These are phyloP conservation scores for Camelus bactrianus DNA, from an alignment of 2,113 vertebrate species.

Conservation along the genomic window DNA sequence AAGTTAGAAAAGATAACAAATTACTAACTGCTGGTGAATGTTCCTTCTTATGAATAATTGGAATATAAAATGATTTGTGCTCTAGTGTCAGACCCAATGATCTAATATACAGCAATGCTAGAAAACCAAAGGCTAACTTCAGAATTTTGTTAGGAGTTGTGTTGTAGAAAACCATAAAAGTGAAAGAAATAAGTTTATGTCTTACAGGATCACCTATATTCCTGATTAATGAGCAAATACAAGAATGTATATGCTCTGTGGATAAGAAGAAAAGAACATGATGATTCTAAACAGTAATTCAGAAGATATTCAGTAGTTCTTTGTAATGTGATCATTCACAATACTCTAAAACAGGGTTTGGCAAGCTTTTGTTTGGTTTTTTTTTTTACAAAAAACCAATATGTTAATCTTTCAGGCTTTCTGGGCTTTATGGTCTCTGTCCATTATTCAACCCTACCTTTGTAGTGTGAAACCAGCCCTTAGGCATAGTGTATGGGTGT, in stretches of 20 bases:
- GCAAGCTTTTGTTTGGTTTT: background rate
- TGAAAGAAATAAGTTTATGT: too few species aligned
- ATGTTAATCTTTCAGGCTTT: background rate
- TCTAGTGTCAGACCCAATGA: background rate
- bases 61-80: background rate
- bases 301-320: background rate
- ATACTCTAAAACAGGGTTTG: background rate
- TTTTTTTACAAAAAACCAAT: background rate
- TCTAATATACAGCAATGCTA: background rate
- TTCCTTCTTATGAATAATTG: background rate
- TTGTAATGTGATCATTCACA: background rate
- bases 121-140: background rate
- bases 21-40: background rate
- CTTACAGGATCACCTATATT: too few species aligned
- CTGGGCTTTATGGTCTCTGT: background rate
- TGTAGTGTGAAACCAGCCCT: background rate
- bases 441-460: background rate
- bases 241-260: too few species aligned
- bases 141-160: too few species aligned
- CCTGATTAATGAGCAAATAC: too few species aligned
- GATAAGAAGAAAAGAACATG: too few species aligned
- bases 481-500: background rate
- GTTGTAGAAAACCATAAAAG: too few species aligned
- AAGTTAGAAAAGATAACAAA: background rate
- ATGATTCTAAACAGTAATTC: too few species aligned